Percentiles rank a stretch among this genome's conserved stretches.
Conservation (phyloP, 2,797 vertebrate species). For the Xenopus petersii region DNA sequence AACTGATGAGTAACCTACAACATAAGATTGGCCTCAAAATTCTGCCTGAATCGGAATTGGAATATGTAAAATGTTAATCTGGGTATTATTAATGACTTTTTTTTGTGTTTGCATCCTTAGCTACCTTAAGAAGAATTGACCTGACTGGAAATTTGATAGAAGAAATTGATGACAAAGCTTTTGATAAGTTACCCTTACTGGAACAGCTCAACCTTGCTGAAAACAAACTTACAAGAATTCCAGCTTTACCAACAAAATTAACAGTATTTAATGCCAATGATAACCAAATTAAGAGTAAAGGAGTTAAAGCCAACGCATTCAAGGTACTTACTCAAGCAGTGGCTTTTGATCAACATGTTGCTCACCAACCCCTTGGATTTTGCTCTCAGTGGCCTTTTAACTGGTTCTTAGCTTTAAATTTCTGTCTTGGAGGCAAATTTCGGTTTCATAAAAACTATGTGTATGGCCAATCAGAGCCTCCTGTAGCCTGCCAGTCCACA, state of each 20-base stretch:
- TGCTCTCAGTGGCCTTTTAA: too few species aligned
- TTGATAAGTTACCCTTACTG: slow-evolving; percentile 80
- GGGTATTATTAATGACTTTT: neutral
- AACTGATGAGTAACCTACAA: too few species aligned
- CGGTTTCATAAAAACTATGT: too few species aligned
- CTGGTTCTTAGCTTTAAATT: too few species aligned
- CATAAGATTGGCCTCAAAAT: too few species aligned
- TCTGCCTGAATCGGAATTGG: too few species aligned
- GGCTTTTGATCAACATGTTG: too few species aligned
- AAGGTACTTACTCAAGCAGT: slow-evolving; percentile 71
- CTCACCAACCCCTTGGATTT: too few species aligned
- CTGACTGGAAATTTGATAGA: slow-evolving; percentile 91
- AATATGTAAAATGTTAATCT: too few species aligned
- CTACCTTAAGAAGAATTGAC: slow-evolving; percentile 91
- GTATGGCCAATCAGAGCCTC: too few species aligned
- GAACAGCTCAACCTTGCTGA: slow-evolving; percentile 90
- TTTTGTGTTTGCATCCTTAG: slow-evolving; percentile 60
- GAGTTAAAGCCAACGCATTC: slow-evolving; percentile 90
- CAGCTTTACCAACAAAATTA: slow-evolving; percentile 85
- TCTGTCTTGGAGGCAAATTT: too few species aligned
- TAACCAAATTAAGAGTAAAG: slow-evolving; percentile 88
- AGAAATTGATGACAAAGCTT: slow-evolving; percentile 92
- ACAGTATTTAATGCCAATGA: slow-evolving; percentile 85
- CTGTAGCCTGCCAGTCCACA: too few species aligned
- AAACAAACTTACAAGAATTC: slow-evolving; percentile 85